Evolutionary conservation across 2,113 vertebrate genomes (phyloP), one percentile per base, ranked within the genome.

Genomic region (Gracilinanus agilis): DNA sequence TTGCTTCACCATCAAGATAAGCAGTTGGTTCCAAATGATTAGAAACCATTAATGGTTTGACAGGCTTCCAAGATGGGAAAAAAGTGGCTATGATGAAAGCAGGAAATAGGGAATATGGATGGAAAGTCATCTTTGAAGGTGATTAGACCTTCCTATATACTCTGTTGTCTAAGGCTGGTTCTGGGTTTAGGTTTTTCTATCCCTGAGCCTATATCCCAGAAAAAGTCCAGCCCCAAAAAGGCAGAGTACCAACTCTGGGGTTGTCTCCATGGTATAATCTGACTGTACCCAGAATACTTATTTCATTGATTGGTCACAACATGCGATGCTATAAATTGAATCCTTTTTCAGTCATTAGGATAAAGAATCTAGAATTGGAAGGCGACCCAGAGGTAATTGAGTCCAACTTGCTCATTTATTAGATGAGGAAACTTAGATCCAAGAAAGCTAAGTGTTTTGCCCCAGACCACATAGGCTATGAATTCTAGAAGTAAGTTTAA

Each of bases 31-130:
- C 96, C 88, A 95, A 95, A 91, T 7, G 92, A 88, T 56, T 95
- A 94, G 97, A 97, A 95, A 95, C 67, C 96, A 61, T 97, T 90
- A 96, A 90, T 97, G 95, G 44, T 53, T 96, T 92, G 93, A 98
- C 91, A 96, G 49, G 1, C 90, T 95, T 96, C 96, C 97, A 95
- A 55, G 90, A 88, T 0, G n/a, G 54, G 97, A 29, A 53, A 53
- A 53, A 27, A 10, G 0, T n/a, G 19, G 24, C 27, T 53, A 53
- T 90, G 44, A 90, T 90, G 49, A 53, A 53, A 53, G 27, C 13
- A 27, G 44, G 89, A 53, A 53, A 9, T 2, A 53, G 24, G 49
- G 44, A 29, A 90, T 0, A 24, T 25, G 27, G 27, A 27, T 89
- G 89, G 25, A 29, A 27, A 53, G 25, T 44, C 24, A 27, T 90